A percentile compares a stretch with the other conserved stretches of the same genome.
Evolutionary conservation across 2,888 invertebrate genomes (phyloP).

Genomic region (Pterostichus niger): DNA sequence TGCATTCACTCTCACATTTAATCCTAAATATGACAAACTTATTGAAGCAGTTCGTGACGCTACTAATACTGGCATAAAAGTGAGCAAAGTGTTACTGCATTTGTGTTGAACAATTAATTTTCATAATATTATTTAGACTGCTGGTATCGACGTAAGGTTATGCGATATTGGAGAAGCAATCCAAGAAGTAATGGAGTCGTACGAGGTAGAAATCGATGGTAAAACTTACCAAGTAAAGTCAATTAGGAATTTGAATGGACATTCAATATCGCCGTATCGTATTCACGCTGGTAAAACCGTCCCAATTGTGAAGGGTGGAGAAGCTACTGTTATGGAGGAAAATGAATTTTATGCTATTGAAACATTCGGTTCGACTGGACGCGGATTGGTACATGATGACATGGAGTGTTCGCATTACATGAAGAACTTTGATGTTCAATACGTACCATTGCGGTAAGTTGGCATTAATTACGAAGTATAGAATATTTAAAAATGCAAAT

Average conservation of each 20-base stretch:
- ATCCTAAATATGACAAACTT: conserved; percentile 96
- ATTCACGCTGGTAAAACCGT: conserved; percentile 99
- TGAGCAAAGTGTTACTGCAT: conserved; percentile 68
- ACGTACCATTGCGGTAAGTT: conserved; percentile 90
- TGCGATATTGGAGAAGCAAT: conserved; percentile 98
- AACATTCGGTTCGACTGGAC: conserved; percentile 99
- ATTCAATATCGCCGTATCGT: conserved; percentile 99
- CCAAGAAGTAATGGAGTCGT: conserved; percentile 99
- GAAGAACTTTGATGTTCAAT: conserved; percentile 97
- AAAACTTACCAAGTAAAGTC: conserved; percentile 97
- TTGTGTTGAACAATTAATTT: background rate
- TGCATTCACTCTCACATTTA: conserved; percentile 98
- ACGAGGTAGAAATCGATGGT: conserved; percentile 98
- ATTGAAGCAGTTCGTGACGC: conserved; percentile 98
- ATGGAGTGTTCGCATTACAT: conserved; percentile 99
- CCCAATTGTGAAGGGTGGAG: conserved; percentile 99
- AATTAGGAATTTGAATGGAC: conserved; percentile 98
- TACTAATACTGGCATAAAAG: conserved; percentile 97
- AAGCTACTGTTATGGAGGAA: conserved; percentile 98
- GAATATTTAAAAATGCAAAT: too few relatives aligned
- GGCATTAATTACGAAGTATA: background rate
- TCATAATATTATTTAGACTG: conserved; percentile 78
- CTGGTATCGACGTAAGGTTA: conserved; percentile 97
- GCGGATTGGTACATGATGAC: conserved; percentile 97
- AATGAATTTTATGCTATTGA: conserved; percentile 99